A percentile compares a stretch with the other conserved stretches of the same genome.
phyloP scores from a whole-genome alignment of 2,888 invertebrate genomes.

The Diadegma fenestrale region DNA sequence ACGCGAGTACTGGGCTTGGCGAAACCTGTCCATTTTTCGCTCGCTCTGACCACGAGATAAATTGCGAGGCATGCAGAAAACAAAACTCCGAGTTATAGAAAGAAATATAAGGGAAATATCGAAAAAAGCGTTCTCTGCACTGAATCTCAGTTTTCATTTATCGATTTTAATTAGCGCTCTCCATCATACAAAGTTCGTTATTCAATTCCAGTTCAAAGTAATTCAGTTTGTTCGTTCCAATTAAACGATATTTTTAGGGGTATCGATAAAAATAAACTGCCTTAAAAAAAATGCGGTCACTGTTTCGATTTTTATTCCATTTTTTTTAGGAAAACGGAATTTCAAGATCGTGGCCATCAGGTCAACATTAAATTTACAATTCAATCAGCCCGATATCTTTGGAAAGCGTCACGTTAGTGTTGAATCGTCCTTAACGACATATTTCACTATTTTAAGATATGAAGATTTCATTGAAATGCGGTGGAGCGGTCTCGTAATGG shows the following conservation, averaged over 20 bases:
- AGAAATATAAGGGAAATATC: constrained; percentile 32
- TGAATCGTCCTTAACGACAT: neutral
- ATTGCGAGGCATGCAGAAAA: constrained; percentile 63
- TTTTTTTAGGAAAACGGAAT: neutral
- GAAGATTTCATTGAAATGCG: constrained; percentile 4
- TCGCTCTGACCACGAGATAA: constrained; percentile 68
- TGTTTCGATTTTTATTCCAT: neutral
- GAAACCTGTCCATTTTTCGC: constrained; percentile 65
- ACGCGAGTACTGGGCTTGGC: constrained; percentile 41
- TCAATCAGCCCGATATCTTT: neutral
- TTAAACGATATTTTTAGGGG: neutral
- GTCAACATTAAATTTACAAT: neutral
- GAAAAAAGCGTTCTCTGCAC: constrained; percentile 28
- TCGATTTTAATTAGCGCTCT: constrained; percentile 13
- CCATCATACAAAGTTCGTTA: neutral
- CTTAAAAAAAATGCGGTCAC: neutral
- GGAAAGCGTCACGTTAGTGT: neutral
- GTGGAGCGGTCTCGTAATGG: neutral
- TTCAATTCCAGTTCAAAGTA: neutral
- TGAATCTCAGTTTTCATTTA: constrained; percentile 4
- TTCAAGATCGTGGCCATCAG: neutral
- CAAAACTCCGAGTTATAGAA: constrained; percentile 18
- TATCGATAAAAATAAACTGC: neutral
- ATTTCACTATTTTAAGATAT: constrained; percentile 16
- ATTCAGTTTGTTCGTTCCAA: no score